These are phyloP conservation scores for Sebastes aleutianus DNA, from an alignment of 2,797 vertebrate genomes.

Conservation along the genomic window DNA sequence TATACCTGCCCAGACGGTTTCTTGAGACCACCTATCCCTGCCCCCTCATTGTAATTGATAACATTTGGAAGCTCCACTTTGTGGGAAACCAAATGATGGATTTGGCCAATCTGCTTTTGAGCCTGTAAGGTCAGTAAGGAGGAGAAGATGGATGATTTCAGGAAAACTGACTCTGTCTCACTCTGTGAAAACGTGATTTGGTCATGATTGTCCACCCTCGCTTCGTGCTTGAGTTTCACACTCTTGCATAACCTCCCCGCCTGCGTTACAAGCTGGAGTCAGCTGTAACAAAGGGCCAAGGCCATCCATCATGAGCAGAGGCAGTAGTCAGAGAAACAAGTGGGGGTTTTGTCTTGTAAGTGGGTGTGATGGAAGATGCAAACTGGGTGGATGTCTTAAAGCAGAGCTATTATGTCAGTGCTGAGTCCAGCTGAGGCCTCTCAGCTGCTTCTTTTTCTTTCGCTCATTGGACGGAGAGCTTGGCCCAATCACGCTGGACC, in stretches of 20 bases:
- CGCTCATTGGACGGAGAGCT: constrained; percentile 7
- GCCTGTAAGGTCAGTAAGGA: background rate
- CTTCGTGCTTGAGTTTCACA: constrained; percentile 44
- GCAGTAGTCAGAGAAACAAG: constrained; percentile 61
- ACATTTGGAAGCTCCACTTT: constrained; percentile 26
- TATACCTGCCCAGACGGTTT: constrained; percentile 25
- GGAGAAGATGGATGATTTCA: constrained; percentile 40
- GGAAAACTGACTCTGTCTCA: constrained; percentile 17
- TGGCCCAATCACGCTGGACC: background rate
- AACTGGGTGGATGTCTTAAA: constrained; percentile 66
- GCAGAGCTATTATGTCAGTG: constrained; percentile 56
- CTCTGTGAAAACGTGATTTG: constrained; percentile 31
- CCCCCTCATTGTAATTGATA: constrained; percentile 34
- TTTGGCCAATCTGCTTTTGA: constrained; percentile 29
- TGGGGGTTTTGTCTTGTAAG: constrained; percentile 63
- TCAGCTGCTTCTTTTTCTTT: constrained; percentile 38
- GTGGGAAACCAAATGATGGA: constrained; percentile 37
- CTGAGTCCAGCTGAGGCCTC: constrained; percentile 34
- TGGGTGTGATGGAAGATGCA: constrained; percentile 69
- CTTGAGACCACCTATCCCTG: constrained; percentile 21
- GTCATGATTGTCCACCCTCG: constrained; percentile 33
- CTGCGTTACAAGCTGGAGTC: constrained; percentile 39
- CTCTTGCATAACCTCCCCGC: constrained; percentile 40
- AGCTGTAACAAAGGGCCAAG: constrained; percentile 39
- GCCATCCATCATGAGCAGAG: constrained; percentile 64